These are phyloP conservation scores for Halcyon smyrnensis DNA, from an alignment of 2,797 vertebrate genomes.

Conservation along the genomic window DNA sequence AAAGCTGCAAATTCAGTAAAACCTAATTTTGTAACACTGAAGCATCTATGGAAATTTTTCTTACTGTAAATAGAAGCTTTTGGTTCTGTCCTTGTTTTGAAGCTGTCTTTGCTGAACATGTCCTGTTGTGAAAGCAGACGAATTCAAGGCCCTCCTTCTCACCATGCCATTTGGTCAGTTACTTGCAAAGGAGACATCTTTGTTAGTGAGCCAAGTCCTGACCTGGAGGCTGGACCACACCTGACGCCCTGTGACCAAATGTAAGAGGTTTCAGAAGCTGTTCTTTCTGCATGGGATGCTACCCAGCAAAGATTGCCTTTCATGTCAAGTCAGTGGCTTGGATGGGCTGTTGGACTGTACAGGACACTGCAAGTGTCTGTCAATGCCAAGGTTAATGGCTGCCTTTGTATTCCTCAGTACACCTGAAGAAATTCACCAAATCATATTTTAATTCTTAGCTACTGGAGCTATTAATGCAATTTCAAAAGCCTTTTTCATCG, in stretches of 20 bases:
- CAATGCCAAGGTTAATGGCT: neutral
- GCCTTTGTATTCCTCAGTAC: neutral
- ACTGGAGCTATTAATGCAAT: neutral
- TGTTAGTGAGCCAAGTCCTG: slow-evolving; percentile 89
- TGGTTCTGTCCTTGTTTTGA: neutral
- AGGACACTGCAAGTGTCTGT: neutral
- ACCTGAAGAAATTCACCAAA: neutral
- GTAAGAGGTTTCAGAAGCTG: slow-evolving; percentile 81
- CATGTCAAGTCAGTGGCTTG: neutral
- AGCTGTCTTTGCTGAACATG: slow-evolving; percentile 91
- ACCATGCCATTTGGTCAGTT: slow-evolving; percentile 93
- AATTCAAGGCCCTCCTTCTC: slow-evolving; percentile 89
- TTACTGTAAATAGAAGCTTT: neutral
- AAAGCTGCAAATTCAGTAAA: neutral
- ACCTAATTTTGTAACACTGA: neutral
- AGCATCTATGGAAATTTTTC: neutral
- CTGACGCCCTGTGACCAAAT: slow-evolving; percentile 91
- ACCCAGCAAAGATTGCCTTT: neutral
- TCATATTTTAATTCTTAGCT: neutral
- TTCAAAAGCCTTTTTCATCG: neutral
- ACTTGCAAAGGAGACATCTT: slow-evolving; percentile 98
- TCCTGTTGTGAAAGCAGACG: slow-evolving; percentile 92
- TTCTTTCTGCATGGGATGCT: neutral
- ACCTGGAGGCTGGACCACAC: slow-evolving; percentile 85
- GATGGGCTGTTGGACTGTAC: neutral